phyloP scores from a whole-genome alignment of 2,888 invertebrate species.

The Orthosia cruda region DNA sequence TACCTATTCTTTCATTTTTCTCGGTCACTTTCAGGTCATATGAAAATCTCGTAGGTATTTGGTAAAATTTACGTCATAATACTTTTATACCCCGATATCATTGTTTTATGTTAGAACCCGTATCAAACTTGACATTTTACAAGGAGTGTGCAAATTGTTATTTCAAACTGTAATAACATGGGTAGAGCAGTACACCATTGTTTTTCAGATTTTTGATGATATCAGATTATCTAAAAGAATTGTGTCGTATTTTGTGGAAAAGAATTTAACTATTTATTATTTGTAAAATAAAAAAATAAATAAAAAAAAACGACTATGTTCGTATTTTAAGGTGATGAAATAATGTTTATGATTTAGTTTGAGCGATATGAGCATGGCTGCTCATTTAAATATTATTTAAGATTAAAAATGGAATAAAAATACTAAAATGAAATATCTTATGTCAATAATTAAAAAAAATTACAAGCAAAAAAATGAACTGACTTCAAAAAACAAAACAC shows the following conservation, averaged over 20 bases:
- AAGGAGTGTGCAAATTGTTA: constrained; percentile 52
- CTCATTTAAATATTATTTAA: too few species aligned
- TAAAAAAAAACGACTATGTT: too few species aligned
- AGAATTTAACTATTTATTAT: neutral
- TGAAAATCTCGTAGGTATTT: constrained; percentile 9
- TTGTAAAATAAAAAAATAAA: neutral
- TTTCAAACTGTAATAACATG: constrained; percentile 29
- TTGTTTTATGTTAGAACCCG: constrained; percentile 57
- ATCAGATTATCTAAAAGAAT: constrained; percentile 3
- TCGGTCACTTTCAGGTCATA: neutral
- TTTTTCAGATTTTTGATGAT: constrained; percentile 27
- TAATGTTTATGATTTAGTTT: too few species aligned
- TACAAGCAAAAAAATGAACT: too few species aligned
- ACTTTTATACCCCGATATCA: constrained; percentile 23
- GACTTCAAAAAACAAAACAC: too few species aligned
- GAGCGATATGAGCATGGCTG: too few species aligned
- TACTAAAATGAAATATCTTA: too few species aligned
- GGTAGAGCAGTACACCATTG: constrained; percentile 28
- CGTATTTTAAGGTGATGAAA: neutral
- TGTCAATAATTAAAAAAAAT: too few species aligned
- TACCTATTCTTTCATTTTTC: neutral
- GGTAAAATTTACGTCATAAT: constrained; percentile 16
- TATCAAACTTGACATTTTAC: constrained; percentile 63
- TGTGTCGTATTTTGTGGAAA: neutral
- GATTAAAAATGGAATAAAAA: too few species aligned